These are phyloP conservation scores for Otus sunia DNA, from an alignment of 2,113 vertebrate genomes.

Conservation along the genomic window DNA sequence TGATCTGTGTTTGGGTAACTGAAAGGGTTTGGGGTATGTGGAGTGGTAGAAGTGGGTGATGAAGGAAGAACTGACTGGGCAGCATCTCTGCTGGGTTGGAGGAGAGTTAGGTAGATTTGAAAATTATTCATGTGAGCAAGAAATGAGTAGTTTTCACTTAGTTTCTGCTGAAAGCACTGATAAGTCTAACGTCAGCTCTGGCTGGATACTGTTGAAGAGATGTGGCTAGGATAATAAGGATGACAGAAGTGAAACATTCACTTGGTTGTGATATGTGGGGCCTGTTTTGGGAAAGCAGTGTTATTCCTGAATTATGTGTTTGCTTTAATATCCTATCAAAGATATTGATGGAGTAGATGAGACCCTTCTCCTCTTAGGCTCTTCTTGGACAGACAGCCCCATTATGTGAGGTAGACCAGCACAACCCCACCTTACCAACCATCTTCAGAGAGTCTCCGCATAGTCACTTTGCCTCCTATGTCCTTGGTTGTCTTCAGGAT, in stretches of 20 bases:
- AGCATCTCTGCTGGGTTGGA: neutral
- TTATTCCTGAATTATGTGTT: neutral
- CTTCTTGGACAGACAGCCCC: neutral
- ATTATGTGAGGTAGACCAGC: rapidly evolving
- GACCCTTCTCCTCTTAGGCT: neutral
- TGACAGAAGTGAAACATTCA: neutral
- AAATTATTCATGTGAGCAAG: neutral
- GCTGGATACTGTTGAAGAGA: neutral
- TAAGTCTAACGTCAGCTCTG: neutral
- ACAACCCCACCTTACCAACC: neutral
- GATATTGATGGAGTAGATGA: neutral
- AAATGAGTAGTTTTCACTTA: neutral
- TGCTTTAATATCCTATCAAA: neutral
- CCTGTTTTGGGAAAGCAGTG: neutral
- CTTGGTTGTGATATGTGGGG: neutral
- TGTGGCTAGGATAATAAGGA: neutral
- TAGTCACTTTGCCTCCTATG: neutral
- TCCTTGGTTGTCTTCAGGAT: neutral
- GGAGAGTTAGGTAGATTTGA: neutral
- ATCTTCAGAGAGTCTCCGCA: rapidly evolving
- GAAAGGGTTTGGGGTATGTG: neutral
- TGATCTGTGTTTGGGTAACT: neutral
- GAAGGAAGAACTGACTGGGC: neutral
- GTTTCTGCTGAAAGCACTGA: neutral
- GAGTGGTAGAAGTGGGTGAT: neutral